These are phyloP conservation scores for Pteromalus puparum DNA, from an alignment of 1,140 invertebrate species.

Conservation along the genomic window DNA sequence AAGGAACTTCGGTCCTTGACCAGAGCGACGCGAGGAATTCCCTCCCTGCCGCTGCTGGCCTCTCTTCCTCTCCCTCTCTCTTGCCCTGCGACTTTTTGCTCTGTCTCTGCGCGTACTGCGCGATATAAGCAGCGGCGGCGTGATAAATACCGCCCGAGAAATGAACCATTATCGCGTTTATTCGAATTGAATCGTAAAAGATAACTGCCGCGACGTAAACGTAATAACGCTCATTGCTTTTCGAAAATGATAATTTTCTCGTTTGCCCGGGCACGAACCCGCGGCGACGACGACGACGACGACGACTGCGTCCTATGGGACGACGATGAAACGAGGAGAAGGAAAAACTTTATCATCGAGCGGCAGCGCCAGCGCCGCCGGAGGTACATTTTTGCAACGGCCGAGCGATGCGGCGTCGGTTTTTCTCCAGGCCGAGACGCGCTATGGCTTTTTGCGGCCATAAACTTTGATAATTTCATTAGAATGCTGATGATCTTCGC, in stretches of 20 bases:
- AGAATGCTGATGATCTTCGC: conserved; percentile 20
- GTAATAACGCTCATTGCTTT: conserved; percentile 35
- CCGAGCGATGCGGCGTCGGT: no score
- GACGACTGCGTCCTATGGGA: not conserved
- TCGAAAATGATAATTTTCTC: conserved; percentile 37
- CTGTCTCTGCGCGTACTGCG: not conserved
- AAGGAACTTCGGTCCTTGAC: conserved; percentile 64
- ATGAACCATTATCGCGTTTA: conserved; percentile 39
- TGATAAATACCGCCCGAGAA: conserved; percentile 8
- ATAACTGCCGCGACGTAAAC: conserved; percentile 19
- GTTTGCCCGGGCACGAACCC: not conserved
- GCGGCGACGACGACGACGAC: not conserved
- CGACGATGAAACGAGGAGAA: not conserved
- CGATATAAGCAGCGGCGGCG: no score
- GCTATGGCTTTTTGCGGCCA: not conserved
- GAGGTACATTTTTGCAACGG: not conserved
- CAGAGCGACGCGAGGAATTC: conserved; percentile 66
- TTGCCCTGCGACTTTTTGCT: conserved; percentile 32
- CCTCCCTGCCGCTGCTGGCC: conserved; percentile 54
- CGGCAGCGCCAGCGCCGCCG: not conserved
- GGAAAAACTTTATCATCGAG: conserved; percentile 23
- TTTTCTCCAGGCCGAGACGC: not conserved
- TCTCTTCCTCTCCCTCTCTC: conserved; percentile 50
- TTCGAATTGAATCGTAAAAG: conserved; percentile 47
- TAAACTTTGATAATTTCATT: conserved; percentile 40